Evolutionary conservation across 2,888 invertebrate species (phyloP), one percentile per base, ranked within the genome.

Genomic region (Drosophila paranaensis): DNA sequence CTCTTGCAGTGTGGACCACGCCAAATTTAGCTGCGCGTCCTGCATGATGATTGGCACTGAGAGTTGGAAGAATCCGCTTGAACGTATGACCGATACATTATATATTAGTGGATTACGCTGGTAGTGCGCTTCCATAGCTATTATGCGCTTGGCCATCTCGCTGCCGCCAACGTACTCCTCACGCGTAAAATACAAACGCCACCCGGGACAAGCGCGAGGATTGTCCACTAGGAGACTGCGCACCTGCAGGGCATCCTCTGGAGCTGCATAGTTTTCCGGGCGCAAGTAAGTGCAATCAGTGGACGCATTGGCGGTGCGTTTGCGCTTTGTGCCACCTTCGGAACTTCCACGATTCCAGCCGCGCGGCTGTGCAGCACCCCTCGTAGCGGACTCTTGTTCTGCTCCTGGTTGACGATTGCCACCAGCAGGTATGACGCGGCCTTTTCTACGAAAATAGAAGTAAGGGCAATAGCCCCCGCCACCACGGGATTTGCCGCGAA

Each of bases 111-210:
- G 71, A 77, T 92, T 70, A 2, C 74, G 76, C 25, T 76, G 87
- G 45, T 95, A 93, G 85, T 95, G 96, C 4, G 92, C 91, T 88
- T 95, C 94, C 76, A 95, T 93, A 9, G 93, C 92, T 81, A 93
- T 90, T 4, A 95, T 91, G 81, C 94, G 94, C 60, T 91, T 91
- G 6, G 94, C 92, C 20, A 94, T 91, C 0, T 93, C 91, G 11
- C 94, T 94, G 37, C 93, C 92, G 14, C 94, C 93, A 66, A 90
- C 90, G 69, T 93, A 94, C 56, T 92, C 94, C 94, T 96, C 95
- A 61, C 94, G 93, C 42, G 95, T 94, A 91, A 97, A 96, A 93
- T 97, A 98, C 10, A 96, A 92, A 76, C 95, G 95, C 96, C 97
- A 97, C 25, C 95, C 95, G 78, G 94, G 94, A 91, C 95, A 96